phyloP scores from a whole-genome alignment of 2,113 vertebrate genomes.

The Tautogolabrus adspersus region DNA sequence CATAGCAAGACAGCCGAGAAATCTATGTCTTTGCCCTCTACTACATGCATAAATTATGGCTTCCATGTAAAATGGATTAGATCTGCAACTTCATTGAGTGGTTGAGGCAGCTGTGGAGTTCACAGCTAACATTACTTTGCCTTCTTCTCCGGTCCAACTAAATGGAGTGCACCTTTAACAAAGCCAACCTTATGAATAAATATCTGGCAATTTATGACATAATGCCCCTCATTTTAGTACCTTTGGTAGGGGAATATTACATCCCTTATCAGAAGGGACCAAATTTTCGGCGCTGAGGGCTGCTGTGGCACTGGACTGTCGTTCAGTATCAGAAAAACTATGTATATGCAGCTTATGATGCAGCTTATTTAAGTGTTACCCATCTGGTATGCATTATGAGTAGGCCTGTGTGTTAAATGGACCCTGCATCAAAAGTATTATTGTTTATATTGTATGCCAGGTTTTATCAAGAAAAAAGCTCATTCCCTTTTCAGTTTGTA shows the following conservation, averaged over 20 bases:
- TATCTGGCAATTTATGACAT: too few relatives aligned
- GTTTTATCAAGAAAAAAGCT: not conserved
- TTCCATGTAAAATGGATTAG: slow-evolving; percentile 78
- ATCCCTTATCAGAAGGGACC: slow-evolving; percentile 20
- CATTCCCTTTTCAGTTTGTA: slow-evolving; percentile 6
- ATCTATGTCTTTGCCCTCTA: slow-evolving; percentile 54
- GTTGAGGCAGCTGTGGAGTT: slow-evolving; percentile 39
- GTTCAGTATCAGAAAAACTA: not conserved
- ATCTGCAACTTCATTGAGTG: slow-evolving; percentile 65
- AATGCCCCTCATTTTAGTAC: slow-evolving; percentile 19
- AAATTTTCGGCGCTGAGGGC: not conserved
- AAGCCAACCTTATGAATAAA: not conserved
- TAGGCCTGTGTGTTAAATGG: too few relatives aligned
- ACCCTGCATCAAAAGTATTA: too few relatives aligned
- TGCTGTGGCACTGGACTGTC: not conserved
- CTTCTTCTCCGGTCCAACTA: slow-evolving; percentile 26
- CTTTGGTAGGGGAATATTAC: slow-evolving; percentile 31
- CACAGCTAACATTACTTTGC: slow-evolving; percentile 42
- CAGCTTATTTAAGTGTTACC: not conserved
- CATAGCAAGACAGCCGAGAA: slow-evolving; percentile 51
- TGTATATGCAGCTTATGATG: not conserved
- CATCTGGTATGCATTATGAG: not conserved
- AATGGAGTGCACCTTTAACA: slow-evolving; percentile 3
- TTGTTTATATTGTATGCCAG: too few relatives aligned
- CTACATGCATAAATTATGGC: slow-evolving; percentile 77